Conservation (phyloP, 2,888 invertebrate species). For the Thumatha senex region DNA sequence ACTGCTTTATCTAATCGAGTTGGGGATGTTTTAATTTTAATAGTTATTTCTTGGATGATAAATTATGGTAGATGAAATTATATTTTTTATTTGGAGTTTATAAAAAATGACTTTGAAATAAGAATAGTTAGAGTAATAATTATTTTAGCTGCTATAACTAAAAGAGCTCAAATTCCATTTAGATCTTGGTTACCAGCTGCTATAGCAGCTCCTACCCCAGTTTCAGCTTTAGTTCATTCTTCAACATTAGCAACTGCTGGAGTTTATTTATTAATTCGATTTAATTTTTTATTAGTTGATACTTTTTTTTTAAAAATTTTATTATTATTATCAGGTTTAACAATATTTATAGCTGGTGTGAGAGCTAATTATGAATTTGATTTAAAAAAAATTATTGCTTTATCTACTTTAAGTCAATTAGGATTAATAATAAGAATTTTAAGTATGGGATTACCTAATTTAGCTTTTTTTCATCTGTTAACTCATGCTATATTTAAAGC, state of each 20-base stretch:
- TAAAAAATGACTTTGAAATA: too few species aligned
- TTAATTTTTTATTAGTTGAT: too few species aligned
- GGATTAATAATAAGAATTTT: too few species aligned
- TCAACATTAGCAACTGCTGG: slow-evolving; percentile 91
- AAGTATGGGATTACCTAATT: too few species aligned
- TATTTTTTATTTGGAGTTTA: too few species aligned
- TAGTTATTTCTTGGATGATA: slow-evolving; percentile 83
- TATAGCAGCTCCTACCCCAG: slow-evolving; percentile 69
- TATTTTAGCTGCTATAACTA: too few species aligned
- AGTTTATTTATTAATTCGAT: too few species aligned
- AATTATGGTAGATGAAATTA: slow-evolving; percentile 80
- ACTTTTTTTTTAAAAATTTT: slow-evolving; percentile 79
- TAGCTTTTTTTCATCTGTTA: too few species aligned
- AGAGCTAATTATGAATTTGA: slow-evolving; percentile 86
- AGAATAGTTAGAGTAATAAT: too few species aligned
- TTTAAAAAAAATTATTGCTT: slow-evolving; percentile 90
- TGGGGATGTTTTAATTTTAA: slow-evolving; percentile 86
- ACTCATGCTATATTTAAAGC: slow-evolving; percentile 91
- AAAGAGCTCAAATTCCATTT: not conserved
- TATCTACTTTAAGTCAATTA: too few species aligned
- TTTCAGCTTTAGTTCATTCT: slow-evolving; percentile 90
- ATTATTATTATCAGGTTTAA: too few species aligned
- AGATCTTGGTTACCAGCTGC: not conserved
- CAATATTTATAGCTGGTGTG: slow-evolving; percentile 84
- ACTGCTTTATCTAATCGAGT: too few species aligned